Base-by-base conservation (phyloP, 2,797 vertebrate species). In the Alectoris magna region DNA sequence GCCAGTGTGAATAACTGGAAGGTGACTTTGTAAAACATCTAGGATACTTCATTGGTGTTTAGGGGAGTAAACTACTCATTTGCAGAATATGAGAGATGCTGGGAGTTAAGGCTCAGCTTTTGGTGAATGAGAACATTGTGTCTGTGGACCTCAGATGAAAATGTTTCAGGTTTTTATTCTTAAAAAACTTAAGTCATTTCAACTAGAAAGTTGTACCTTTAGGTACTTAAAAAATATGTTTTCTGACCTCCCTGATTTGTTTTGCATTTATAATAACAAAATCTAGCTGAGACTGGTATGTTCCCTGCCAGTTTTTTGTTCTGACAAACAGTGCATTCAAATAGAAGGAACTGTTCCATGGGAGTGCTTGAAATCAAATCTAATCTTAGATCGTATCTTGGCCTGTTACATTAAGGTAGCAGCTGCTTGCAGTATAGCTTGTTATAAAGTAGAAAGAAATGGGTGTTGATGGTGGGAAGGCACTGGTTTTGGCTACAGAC, bases 301-400 rank as follows among this genome's bases (percentile, higher is more conserved):
- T 84, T 88, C 26, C 41, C 27, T 49, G 43, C 78, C 26, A 73
- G 11, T 4, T 55, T 59, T 53, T 63, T 81, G 4, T 79, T 85
- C 80, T 84, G 72, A 73, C 36, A 81, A 91, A 70, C 5, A 72
- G 16, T 29, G 8, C 56, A n/a, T 86, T 95, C 56, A 73, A 71
- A 91, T 53, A 90, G 60, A 69, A 90, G 77, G 41, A 86, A 8
- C 22, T 88, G 60, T 91, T 94, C 56, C 62, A 58, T 31, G 71
- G 56, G 11, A 86, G 44, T 64, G n/a, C 63, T 85, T 70, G 79
- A 85, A 87, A 81, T 85, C 59, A 78, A 85, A 48, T 79, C 34
- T 78, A 82, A 10, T 76, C 79, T 26, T 64, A 84, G 91, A 64
- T 94, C 26, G 0, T 44, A 84, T 79, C 68, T 78, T 90, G 68